Evolutionary conservation across 2,113 vertebrate species (phyloP), one percentile per base, ranked within the genome.

Genomic region (Chlorodrepanis virens): DNA sequence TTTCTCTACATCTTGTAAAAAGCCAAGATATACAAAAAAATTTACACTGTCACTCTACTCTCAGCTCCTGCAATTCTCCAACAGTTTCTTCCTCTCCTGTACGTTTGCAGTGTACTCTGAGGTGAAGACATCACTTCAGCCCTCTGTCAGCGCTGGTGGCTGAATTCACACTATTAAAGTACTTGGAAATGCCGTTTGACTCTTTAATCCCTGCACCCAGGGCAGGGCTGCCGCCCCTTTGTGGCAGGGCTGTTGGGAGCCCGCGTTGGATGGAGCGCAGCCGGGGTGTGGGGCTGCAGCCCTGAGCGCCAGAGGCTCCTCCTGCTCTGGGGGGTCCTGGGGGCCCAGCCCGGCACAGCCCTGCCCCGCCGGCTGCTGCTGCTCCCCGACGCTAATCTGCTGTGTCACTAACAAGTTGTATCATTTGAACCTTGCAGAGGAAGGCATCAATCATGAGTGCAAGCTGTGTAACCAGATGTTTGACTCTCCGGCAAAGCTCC

Each of bases 381-480:
- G 91, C 89, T 91, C 88, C 94, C 81, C 94, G 47, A 88, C 8
- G 33, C 97, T 95, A 92, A 98, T 96, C 78, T 94, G 96, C 96
- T 89, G 94, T 98, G 95, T 98, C 95, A 85, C 97, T 98, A 98
- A 98, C 96, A 92, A 96, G 89, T 96, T 92, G 29, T 95, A 95
- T 97, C 90, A 96, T 98, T 98, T 98, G 97, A 98, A 98, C 98
- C 98, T 98, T 99, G 98, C 99, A 99, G 99, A 99, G 98, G 99
- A 99, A 98, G 99, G 99, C 98, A 99, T 99, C 99, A 99, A 99
- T 99, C 99, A 99, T n/a, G 99, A 99, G 98, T 99, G 99, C 99
- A 99, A 99, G 98, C 99, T 99, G 98, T 99, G 99, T 98, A 99
- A 99, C 99, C 99, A 99, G 99, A 99, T 99, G 99, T 99, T 99